These are phyloP conservation scores for Drosophila lini DNA, from an alignment of 1,140 invertebrate genomes.

Conservation along the genomic window DNA sequence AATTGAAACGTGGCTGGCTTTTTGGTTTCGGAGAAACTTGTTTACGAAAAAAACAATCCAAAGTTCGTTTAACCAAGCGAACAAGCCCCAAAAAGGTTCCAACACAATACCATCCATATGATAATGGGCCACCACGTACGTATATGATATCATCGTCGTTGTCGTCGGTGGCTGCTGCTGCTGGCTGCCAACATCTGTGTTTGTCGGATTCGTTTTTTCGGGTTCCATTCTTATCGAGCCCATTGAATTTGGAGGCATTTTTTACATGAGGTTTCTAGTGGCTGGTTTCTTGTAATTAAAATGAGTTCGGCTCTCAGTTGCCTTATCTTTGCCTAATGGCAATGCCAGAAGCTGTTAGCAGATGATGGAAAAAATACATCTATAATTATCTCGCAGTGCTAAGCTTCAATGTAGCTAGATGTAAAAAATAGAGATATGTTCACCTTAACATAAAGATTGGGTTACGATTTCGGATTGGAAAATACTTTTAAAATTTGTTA, in stretches of 20 bases:
- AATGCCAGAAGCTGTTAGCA: constrained; percentile 36
- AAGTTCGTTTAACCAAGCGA: constrained; percentile 57
- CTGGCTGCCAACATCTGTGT: constrained; percentile 37
- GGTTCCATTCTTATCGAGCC: constrained; percentile 31
- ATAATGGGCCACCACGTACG: constrained; percentile 13
- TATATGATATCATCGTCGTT: constrained; percentile 49
- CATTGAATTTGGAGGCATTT: constrained; percentile 40
- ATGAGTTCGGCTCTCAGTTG: constrained; percentile 12
- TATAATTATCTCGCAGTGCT: constrained; percentile 1
- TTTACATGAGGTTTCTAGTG: constrained; percentile 11
- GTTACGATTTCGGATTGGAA: not conserved
- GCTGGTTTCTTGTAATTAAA: constrained; percentile 64
- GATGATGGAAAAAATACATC: constrained; percentile 24
- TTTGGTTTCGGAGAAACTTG: constrained; percentile 45
- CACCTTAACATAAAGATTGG: not conserved
- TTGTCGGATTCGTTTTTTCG: constrained; percentile 3
- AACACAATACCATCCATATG: constrained; percentile 22
- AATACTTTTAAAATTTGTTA: not conserved
- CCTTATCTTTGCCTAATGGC: constrained; percentile 46
- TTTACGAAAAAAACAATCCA: constrained; percentile 38
- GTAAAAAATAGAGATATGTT: not conserved
- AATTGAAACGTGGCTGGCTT: constrained; percentile 18
- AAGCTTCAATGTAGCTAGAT: constrained; percentile 3
- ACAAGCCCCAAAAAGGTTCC: constrained; percentile 35
- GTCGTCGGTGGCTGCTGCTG: constrained; percentile 5